A percentile compares a stretch with the other conserved stretches of the same genome.
phyloP scores from a whole-genome alignment of 1,140 invertebrate genomes.

The Apolygus lucorum region DNA sequence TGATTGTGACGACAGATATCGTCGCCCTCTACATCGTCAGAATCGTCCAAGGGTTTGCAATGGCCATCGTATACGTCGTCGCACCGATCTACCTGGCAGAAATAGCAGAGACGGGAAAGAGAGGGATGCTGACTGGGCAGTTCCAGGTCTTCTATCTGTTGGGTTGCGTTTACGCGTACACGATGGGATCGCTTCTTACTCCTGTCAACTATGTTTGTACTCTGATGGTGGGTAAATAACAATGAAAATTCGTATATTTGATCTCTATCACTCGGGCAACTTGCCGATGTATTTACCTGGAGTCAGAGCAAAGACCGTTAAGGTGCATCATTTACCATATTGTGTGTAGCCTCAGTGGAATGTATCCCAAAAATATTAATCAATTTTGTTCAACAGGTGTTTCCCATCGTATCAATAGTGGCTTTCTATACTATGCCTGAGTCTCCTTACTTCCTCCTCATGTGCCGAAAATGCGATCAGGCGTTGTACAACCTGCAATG shows the following conservation, averaged over 20 bases:
- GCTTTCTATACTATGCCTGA: slow-evolving; percentile 42
- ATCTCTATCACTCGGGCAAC: too few relatives aligned
- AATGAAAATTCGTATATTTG: too few relatives aligned
- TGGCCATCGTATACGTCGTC: slow-evolving; percentile 63
- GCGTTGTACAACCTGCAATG: slow-evolving; percentile 26
- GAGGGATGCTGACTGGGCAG: slow-evolving; percentile 26
- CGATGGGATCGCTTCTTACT: slow-evolving; percentile 45
- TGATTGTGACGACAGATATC: slow-evolving; percentile 33
- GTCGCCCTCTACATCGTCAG: slow-evolving; percentile 22
- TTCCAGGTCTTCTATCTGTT: slow-evolving; percentile 17
- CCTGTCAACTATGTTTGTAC: slow-evolving; percentile 8
- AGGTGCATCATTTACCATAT: too few relatives aligned
- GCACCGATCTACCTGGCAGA: slow-evolving; percentile 55
- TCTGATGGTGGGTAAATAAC: not conserved
- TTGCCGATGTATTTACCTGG: too few relatives aligned
- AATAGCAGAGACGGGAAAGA: slow-evolving; percentile 37
- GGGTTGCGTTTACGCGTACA: slow-evolving; percentile 46
- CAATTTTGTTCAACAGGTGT: too few relatives aligned
- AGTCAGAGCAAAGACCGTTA: too few relatives aligned
- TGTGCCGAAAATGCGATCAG: slow-evolving; percentile 16
- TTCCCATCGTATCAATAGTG: slow-evolving; percentile 34
- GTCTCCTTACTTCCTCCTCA: slow-evolving; percentile 31
- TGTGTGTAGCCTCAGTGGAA: too few relatives aligned
- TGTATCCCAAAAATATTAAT: too few relatives aligned
- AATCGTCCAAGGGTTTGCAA: slow-evolving; percentile 48